A percentile compares a stretch with the other conserved stretches of the same genome.
Evolutionary conservation across 2,113 vertebrate genomes (phyloP).

Genomic region (Podiceps cristatus): DNA sequence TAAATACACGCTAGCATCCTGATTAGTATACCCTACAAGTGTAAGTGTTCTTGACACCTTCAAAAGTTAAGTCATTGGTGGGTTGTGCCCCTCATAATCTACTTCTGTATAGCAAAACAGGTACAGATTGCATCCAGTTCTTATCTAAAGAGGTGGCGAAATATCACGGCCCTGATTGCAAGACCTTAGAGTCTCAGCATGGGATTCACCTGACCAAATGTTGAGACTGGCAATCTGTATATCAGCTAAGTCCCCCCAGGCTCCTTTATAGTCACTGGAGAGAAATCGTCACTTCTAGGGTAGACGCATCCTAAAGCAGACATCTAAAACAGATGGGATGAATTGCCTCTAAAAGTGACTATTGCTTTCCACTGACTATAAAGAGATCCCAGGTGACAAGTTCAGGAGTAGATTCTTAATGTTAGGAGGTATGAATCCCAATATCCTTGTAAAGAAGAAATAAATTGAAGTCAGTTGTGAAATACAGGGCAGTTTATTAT

Average conservation of each 20-base stretch:
- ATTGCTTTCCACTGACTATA: not conserved
- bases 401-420: not conserved
- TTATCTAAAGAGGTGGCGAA: not conserved
- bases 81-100: not conserved
- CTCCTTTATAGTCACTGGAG: not conserved
- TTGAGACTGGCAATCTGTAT: not conserved
- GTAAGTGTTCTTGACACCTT: not conserved
- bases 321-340: conserved; percentile 1
- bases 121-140: not conserved
- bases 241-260: not conserved
- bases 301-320: not conserved
- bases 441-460: not conserved
- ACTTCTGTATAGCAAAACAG: not conserved
- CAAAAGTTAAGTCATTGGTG: not conserved
- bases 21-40: too few species aligned
- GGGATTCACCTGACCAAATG: not conserved
- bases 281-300: not conserved
- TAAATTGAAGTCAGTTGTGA: not conserved
- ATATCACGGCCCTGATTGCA: not conserved
- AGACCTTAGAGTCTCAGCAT: not conserved
- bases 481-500: not conserved
- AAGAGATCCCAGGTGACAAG: not conserved
- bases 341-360: conserved; percentile 25
- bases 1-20: rapidly evolving
- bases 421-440: not conserved